These are phyloP conservation scores for Phodopus roborovskii DNA, from an alignment of 2,113 vertebrate species.

Conservation along the genomic window DNA sequence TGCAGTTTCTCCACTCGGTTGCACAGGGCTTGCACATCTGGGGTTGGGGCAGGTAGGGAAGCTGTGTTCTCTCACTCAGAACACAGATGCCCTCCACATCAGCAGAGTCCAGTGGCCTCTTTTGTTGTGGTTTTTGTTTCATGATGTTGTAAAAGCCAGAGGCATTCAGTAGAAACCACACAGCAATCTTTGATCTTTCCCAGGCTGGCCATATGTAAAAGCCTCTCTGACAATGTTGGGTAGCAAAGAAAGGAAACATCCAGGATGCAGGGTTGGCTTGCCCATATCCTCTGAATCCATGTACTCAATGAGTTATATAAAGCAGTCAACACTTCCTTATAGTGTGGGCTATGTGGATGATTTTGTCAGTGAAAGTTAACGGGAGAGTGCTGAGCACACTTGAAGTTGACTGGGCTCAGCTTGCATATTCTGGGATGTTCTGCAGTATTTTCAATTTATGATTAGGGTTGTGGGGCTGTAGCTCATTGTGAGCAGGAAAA, in stretches of 20 bases:
- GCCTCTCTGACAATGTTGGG: neutral
- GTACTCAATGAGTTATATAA: no score
- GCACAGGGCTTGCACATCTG: neutral
- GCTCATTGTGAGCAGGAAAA: neutral
- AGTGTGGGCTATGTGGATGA: neutral
- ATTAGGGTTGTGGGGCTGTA: neutral
- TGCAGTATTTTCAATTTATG: neutral
- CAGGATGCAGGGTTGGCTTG: neutral
- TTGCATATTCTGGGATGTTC: accelerated
- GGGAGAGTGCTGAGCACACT: neutral
- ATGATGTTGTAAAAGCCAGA: neutral
- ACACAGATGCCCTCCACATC: neutral
- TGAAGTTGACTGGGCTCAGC: neutral
- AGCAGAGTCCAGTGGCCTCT: neutral
- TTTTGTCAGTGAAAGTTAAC: neutral
- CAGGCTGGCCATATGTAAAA: neutral
- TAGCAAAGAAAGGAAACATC: neutral
- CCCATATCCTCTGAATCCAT: neutral
- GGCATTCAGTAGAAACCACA: neutral
- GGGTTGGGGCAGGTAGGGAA: no score
- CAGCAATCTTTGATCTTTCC: neutral
- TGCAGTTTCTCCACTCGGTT: accelerated
- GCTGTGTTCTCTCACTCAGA: neutral
- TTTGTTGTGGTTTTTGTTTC: neutral
- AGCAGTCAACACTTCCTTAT: neutral